phyloP scores from a whole-genome alignment of 1,140 invertebrate species.

The Pararge aegeria region DNA sequence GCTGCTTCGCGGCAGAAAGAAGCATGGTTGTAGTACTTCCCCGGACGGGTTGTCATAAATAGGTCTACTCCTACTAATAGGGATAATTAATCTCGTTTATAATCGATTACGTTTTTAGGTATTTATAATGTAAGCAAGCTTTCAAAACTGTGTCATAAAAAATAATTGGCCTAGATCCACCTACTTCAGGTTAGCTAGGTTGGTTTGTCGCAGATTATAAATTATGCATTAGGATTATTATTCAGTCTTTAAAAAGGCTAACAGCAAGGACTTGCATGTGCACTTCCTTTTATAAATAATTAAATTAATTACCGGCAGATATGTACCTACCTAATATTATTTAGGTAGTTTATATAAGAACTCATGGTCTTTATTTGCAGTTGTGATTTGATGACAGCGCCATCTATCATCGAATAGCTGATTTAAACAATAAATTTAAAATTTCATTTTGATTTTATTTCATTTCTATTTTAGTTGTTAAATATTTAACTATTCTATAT shows the following conservation, averaged over 20 bases:
- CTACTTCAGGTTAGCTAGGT: neutral
- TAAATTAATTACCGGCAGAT: neutral
- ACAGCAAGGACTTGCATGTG: neutral
- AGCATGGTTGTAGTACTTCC: too few relatives aligned
- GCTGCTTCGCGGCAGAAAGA: too few relatives aligned
- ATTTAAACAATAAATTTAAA: neutral
- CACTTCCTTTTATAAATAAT: neutral
- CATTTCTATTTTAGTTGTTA: too few relatives aligned
- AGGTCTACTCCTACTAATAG: too few relatives aligned
- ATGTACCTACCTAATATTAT: neutral
- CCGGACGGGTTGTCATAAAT: too few relatives aligned
- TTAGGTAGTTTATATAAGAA: neutral
- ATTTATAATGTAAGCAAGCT: neutral
- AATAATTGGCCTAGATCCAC: neutral
- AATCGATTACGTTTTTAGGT: too few relatives aligned
- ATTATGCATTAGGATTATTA: slow-evolving; percentile 3
- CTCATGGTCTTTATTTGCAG: too few relatives aligned
- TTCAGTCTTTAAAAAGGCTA: slow-evolving; percentile 1
- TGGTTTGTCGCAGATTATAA: neutral
- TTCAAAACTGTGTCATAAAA: neutral
- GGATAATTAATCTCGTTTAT: too few relatives aligned
- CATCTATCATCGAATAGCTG: slow-evolving; percentile 41
- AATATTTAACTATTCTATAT: too few relatives aligned
- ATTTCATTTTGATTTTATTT: too few relatives aligned
- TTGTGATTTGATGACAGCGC: slow-evolving; percentile 14